Conservation (phyloP, 2,888 invertebrate genomes). For the Bellardia pandia region DNA sequence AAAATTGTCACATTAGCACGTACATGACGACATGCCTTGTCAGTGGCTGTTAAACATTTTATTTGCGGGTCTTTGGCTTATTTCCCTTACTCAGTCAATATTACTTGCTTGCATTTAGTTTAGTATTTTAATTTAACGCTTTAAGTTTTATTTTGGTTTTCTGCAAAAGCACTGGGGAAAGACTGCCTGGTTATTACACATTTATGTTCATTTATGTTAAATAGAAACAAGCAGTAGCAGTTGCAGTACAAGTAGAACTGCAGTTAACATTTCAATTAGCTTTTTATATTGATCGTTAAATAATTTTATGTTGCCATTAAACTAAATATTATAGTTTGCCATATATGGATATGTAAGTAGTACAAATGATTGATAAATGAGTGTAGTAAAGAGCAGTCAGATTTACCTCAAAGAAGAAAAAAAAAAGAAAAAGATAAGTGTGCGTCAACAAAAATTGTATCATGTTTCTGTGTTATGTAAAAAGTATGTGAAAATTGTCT, state of each 20-base stretch:
- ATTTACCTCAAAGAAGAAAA: too few relatives aligned
- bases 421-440: too few relatives aligned
- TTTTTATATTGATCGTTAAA: slow-evolving; percentile 57
- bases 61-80: background rate
- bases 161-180: slow-evolving; percentile 25
- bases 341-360: background rate
- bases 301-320: slow-evolving; percentile 42
- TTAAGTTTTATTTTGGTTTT: background rate
- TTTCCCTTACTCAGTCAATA: background rate
- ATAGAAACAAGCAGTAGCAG: background rate
- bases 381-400: background rate
- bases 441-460: too few relatives aligned
- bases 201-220: background rate
- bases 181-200: background rate
- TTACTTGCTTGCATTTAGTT: background rate
- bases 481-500: too few relatives aligned
- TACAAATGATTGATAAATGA: background rate
- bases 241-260: background rate
- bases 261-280: slow-evolving; percentile 62
- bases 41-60: slow-evolving; percentile 44
- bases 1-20: slow-evolving; percentile 70
- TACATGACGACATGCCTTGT: slow-evolving; percentile 61
- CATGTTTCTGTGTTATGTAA: too few relatives aligned
- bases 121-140: slow-evolving; percentile 14
- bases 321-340: slow-evolving; percentile 12